Conservation (phyloP, 2,797 vertebrate genomes). For the Sphenodon punctatus region DNA sequence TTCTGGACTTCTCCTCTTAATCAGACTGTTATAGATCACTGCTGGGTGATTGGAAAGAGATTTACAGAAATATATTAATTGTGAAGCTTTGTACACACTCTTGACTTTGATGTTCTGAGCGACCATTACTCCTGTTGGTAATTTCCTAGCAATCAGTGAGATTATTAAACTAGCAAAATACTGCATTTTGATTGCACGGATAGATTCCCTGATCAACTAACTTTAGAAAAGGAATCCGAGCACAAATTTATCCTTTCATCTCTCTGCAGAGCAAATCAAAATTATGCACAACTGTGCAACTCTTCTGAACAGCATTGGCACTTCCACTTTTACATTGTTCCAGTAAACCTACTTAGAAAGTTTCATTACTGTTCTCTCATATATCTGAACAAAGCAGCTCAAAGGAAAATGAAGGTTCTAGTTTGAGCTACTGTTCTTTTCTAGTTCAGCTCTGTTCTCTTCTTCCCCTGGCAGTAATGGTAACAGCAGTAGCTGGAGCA, state of each 20-base stretch:
- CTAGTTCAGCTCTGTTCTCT: slow-evolving; percentile 83
- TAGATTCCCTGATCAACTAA: too few relatives aligned
- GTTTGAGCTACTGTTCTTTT: slow-evolving; percentile 65
- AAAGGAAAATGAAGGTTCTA: slow-evolving; percentile 56
- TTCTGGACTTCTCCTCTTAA: background rate
- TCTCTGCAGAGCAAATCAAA: background rate
- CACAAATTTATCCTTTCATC: background rate
- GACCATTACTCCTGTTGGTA: background rate
- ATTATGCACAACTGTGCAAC: background rate
- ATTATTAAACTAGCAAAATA: too few relatives aligned
- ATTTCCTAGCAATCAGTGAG: background rate
- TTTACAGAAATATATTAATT: background rate
- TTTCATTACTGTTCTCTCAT: slow-evolving; percentile 7
- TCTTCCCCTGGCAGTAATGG: slow-evolving; percentile 95
- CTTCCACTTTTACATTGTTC: background rate
- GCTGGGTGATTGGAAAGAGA: background rate
- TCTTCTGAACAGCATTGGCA: background rate
- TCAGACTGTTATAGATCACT: background rate
- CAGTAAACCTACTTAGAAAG: background rate
- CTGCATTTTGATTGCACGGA: too few relatives aligned
- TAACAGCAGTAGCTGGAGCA: slow-evolving; percentile 99
- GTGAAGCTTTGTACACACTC: background rate
- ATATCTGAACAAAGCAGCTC: slow-evolving; percentile 36
- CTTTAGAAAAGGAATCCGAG: slow-evolving; percentile 13
- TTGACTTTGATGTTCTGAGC: background rate